Evolutionary conservation across 2,113 vertebrate genomes (phyloP).

Genomic region (Sceloporus undulatus): DNA sequence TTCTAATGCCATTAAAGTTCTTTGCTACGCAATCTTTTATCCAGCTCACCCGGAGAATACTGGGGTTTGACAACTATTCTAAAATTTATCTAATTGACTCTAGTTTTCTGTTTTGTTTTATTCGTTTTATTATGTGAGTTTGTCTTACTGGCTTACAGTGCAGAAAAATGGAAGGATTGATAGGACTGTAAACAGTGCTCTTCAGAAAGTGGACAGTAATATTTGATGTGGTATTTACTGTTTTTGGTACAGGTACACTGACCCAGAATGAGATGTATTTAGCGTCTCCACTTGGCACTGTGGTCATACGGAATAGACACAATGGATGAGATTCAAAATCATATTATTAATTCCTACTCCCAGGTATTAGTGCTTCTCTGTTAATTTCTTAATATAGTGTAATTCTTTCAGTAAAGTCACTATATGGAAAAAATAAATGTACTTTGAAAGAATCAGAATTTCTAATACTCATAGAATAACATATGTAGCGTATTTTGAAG

Average conservation of each 20-base stretch:
- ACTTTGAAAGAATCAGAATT: background rate
- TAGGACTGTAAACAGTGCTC: background rate
- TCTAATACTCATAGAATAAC: background rate
- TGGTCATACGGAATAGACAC: conserved; percentile 96
- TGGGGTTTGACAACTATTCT: background rate
- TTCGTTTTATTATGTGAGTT: too few relatives aligned
- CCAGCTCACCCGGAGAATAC: background rate
- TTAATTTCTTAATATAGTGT: conserved; percentile 13
- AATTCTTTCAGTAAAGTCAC: background rate
- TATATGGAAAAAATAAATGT: background rate
- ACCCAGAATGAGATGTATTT: conserved; percentile 99
- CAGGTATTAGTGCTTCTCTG: conserved; percentile 79
- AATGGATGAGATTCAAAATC: conserved; percentile 98
- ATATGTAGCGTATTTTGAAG: background rate
- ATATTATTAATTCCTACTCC: conserved; percentile 85
- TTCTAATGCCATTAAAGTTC: background rate
- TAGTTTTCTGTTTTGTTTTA: background rate
- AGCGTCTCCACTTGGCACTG: conserved; percentile 96
- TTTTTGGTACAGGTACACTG: conserved; percentile 87
- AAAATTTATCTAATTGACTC: background rate
- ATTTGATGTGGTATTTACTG: background rate
- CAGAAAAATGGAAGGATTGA: background rate
- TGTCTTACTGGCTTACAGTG: background rate
- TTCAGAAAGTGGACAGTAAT: background rate
- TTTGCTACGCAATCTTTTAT: too few relatives aligned